These are phyloP conservation scores for Xylophagus ater DNA, from an alignment of 2,888 invertebrate genomes.

Conservation along the genomic window DNA sequence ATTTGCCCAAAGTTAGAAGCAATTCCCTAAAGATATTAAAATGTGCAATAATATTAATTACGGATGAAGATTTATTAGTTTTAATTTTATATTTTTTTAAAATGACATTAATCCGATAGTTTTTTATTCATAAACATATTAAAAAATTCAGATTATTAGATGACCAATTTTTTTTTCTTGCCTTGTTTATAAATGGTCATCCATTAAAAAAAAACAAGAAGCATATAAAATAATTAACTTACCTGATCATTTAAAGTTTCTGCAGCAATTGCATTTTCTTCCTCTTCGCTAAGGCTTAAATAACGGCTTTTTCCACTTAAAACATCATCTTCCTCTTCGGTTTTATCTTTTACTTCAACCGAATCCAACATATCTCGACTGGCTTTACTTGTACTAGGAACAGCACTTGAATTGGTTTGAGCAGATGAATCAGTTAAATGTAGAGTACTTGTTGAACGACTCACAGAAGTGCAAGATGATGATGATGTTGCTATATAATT, in stretches of 20 bases:
- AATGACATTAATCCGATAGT: too few species aligned
- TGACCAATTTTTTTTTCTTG: too few species aligned
- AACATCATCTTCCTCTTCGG: slow-evolving; percentile 34
- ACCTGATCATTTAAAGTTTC: slow-evolving; percentile 4
- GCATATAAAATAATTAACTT: too few species aligned
- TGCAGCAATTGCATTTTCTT: background rate
- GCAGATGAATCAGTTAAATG: slow-evolving; percentile 22
- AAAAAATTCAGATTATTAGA: too few species aligned
- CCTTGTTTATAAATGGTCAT: too few species aligned
- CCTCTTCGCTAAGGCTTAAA: slow-evolving; percentile 34
- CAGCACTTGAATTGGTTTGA: slow-evolving; percentile 19
- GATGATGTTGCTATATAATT: slow-evolving; percentile 20
- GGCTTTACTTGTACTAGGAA: background rate
- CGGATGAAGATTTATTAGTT: too few species aligned
- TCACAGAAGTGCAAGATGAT: slow-evolving; percentile 10
- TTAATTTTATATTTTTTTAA: too few species aligned
- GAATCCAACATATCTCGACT: slow-evolving; percentile 19
- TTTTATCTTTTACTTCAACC: slow-evolving; percentile 16
- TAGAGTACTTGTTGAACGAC: slow-evolving; percentile 18
- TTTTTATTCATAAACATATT: too few species aligned
- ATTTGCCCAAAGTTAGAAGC: slow-evolving; percentile 15
- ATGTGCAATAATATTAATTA: too few species aligned
- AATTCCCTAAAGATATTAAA: background rate
- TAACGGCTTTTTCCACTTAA: slow-evolving; percentile 31
- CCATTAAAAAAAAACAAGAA: too few species aligned